Base-by-base conservation (phyloP, 2,113 vertebrate species). In the Hylia prasina region DNA sequence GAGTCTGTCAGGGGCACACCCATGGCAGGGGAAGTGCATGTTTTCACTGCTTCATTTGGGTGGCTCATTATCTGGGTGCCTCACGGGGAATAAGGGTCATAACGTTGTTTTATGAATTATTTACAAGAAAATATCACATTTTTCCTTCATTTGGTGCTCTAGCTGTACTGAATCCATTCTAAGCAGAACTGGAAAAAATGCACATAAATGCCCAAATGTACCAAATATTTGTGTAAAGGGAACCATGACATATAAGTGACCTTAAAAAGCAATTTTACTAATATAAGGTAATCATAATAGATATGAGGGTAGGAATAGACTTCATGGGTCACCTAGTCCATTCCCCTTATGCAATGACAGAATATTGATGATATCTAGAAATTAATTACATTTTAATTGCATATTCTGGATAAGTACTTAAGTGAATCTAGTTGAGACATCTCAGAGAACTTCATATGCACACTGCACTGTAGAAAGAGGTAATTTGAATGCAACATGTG, bases 201-300 rank as follows among this genome's bases (percentile, higher is more conserved):
- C n/a, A 66, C 9, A 10, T 60, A 42, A 86, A 54, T 44, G 47
- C 37, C 45, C 33, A 92, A 73, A 70, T n/a, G 71, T 76, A 70
- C 77, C 80, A 91, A 69, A 94, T 90, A 83, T 83, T 93, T 90
- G 51, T 3, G 37, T 73, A 85, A 73, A 78, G 79, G 87, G 58
- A 91, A 87, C 65, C 44, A 63, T 73, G 45, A 51, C 25, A 20
- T 75, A 47, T 69, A 82, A 78, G 76, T 93, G 78, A 92, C 93
- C 86, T 90, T 83, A 93, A 94, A 95, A 82, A 79, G 90, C 77
- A 71, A 82, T 97, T 94, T 92, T 90, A 84, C 86, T 95, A 96
- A 96, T 95, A 90, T 44, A 86, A 83, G 81, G 61, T 93, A 90
- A 96, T 94, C 76, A 56, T 95, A 92, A 96, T 92, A 96, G 92